Conservation (phyloP, 2,113 vertebrate species). For the Podocnemis expansa region DNA sequence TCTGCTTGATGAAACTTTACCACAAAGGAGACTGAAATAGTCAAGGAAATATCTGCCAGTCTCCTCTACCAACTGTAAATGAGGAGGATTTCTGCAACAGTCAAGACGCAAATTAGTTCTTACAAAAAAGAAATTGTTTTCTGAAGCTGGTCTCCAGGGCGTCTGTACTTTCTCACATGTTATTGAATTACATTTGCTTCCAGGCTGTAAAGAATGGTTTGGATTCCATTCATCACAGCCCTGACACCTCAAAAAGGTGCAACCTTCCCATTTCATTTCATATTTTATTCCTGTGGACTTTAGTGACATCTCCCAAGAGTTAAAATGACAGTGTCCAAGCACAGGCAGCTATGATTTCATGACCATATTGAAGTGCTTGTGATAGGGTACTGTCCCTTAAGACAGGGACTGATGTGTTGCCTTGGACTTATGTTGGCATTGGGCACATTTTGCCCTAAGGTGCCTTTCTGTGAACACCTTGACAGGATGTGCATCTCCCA, state of each 20-base stretch:
- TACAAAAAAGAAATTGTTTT: background rate
- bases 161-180: background rate
- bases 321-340: background rate
- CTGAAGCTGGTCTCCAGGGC: background rate
- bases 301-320: background rate
- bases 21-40: background rate
- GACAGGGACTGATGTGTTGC: background rate
- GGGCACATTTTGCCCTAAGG: background rate
- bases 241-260: background rate
- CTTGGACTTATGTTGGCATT: fast-evolving
- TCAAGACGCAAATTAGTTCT: background rate
- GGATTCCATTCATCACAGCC: background rate
- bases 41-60: background rate
- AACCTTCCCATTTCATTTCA: background rate
- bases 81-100: background rate
- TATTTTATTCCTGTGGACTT: background rate
- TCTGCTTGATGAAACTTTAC: background rate
- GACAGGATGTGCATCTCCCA: background rate
- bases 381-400: fast-evolving
- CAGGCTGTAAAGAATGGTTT: background rate
- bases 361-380: background rate
- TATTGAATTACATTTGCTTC: background rate
- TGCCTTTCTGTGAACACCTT: background rate
- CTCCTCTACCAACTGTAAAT: background rate
- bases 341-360: background rate